Base-by-base conservation (phyloP, 2,888 invertebrate genomes). In the Cheilosia urbana region DNA sequence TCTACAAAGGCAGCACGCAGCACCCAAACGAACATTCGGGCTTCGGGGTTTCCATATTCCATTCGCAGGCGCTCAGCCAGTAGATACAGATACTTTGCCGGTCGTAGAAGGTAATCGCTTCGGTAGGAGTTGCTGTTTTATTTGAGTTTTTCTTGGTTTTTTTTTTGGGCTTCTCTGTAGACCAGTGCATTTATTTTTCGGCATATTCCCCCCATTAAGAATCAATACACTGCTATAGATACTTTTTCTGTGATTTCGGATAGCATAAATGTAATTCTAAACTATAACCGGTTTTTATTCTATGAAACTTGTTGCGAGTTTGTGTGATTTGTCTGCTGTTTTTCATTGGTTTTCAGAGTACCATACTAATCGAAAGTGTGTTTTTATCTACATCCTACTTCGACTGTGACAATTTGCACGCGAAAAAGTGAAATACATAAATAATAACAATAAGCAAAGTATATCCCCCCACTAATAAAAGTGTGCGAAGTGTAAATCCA, bases 81-180 rank as follows among this genome's bases (percentile, higher is more conserved):
- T 81, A 77, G 81, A 85, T 85, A 85, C 81, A 72, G 76, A 81
- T 76, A 85, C 85, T 85, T 77, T 71, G 81, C 80, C 85, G 81
- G 76, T 63, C 21, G 60, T 62, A 11, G 71, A 60, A 71, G 66
- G 68, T 68, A 69, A 34, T 9, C 30, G 13, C 34, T 49, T 9
- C 30, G 13, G 27, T 49, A 17, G 15, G 55, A n/a, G 17, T 57
- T 49, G 65, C 21, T 55, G 55, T 40, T 60, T 60, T 4, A 15
- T 42, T 45, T 69, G 51, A 24, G 17, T 69, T 68, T 53, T 34
- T 45, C 21, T 42, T 5, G 11, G 19, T 63, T 45, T 19, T 19
- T 13, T 65, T 58, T 51, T 62, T 69, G 63, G 51, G 27, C 15
- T 37, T 37, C 45, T 57, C 9, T 40, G 17, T 37, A 30, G 11